phyloP scores from a whole-genome alignment of 2,797 vertebrate species.

The Agapornis canus region DNA sequence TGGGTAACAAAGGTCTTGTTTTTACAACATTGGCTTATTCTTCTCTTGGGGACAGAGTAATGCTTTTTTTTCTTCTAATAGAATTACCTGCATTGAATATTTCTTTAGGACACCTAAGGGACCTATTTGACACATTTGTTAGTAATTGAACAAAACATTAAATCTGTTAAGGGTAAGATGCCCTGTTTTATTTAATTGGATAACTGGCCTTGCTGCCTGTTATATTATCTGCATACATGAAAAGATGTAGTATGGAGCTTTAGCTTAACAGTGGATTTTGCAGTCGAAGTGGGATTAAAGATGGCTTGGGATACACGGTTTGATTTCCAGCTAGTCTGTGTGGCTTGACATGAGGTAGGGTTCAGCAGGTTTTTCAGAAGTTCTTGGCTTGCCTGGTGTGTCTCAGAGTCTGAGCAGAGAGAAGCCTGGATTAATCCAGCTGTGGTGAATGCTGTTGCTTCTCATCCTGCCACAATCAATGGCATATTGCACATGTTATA shows the following conservation, averaged over 20 bases:
- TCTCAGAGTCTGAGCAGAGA: neutral
- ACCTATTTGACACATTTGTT: neutral
- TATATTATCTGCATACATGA: neutral
- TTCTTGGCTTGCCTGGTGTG: neutral
- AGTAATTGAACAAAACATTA: neutral
- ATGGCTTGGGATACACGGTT: neutral
- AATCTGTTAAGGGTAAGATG: neutral
- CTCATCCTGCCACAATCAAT: neutral
- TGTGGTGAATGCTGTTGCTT: neutral
- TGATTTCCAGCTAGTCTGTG: neutral
- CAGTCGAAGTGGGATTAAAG: neutral
- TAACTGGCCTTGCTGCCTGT: neutral
- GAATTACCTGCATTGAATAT: neutral
- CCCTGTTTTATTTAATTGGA: neutral
- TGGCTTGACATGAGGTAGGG: neutral
- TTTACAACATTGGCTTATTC: accelerated
- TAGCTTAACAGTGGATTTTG: neutral
- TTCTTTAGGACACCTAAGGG: neutral
- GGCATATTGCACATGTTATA: neutral
- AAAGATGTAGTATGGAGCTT: neutral
- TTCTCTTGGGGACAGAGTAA: neutral
- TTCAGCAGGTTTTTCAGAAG: neutral
- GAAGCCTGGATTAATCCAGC: neutral
- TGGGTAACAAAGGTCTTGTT: neutral
- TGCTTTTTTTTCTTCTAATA: neutral